Evolutionary conservation across 2,888 invertebrate genomes (phyloP).

Genomic region (Ormia ochracea): DNA sequence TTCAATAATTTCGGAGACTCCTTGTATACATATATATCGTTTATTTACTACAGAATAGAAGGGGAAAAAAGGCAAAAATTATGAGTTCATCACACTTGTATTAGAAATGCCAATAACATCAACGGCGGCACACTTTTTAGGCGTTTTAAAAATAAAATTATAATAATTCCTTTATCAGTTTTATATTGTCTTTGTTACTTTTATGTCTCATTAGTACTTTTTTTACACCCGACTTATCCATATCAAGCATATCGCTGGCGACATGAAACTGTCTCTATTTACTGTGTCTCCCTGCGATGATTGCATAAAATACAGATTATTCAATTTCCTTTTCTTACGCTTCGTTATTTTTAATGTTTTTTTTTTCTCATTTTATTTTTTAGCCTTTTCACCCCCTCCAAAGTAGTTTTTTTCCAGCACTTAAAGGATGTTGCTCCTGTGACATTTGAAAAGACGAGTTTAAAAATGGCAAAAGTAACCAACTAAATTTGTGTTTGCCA

Average conservation of each 20-base stretch:
- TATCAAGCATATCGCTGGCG: neutral
- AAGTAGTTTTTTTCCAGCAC: neutral
- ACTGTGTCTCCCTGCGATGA: neutral
- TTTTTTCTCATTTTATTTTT: slow-evolving; percentile 8
- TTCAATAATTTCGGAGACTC: too few species aligned
- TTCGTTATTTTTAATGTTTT: slow-evolving; percentile 28
- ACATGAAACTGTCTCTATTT: neutral
- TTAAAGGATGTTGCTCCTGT: neutral
- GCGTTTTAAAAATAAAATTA: too few species aligned
- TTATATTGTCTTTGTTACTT: too few species aligned
- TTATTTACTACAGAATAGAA: too few species aligned
- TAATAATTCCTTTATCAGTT: too few species aligned
- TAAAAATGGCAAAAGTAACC: slow-evolving; percentile 12
- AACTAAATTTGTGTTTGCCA: slow-evolving; percentile 25
- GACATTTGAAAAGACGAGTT: neutral
- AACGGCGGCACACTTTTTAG: too few species aligned
- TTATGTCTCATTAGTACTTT: neutral
- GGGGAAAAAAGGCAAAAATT: too few species aligned
- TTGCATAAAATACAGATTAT: slow-evolving; percentile 46
- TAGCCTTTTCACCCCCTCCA: neutral
- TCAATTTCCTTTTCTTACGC: slow-evolving; percentile 43
- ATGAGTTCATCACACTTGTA: too few species aligned
- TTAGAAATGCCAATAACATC: too few species aligned
- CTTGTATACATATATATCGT: too few species aligned
- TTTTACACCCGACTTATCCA: neutral